Conservation (phyloP, 2,113 vertebrate genomes). For the Antennarius striatus region DNA sequence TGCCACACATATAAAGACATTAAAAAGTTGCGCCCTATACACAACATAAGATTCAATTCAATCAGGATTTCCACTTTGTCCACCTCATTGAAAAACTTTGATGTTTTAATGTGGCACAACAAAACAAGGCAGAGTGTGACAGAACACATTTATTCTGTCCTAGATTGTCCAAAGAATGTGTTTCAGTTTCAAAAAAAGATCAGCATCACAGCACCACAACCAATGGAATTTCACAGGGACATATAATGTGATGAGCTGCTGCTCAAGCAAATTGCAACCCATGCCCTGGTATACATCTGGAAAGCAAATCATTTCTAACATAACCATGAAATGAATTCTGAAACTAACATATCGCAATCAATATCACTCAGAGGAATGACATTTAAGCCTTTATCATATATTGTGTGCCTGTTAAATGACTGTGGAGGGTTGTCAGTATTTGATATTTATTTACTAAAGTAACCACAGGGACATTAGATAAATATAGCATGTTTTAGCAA, state of each 20-base stretch:
- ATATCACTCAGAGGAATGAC: no score
- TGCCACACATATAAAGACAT: slow-evolving; percentile 11
- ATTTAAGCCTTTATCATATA: no score
- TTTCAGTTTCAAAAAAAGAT: neutral
- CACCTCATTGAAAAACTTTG: neutral
- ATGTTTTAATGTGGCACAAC: neutral
- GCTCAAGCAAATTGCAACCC: no score
- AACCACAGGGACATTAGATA: neutral
- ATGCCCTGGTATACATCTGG: no score
- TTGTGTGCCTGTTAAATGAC: no score
- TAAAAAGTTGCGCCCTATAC: neutral
- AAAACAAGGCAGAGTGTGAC: neutral
- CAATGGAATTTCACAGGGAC: no score
- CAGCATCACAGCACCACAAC: no score
- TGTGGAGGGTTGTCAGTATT: neutral
- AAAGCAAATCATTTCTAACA: no score
- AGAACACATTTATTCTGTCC: neutral
- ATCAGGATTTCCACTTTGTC: neutral
- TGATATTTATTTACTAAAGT: neutral
- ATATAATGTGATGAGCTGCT: no score
- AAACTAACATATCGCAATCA: no score
- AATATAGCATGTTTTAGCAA: neutral
- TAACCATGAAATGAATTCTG: no score
- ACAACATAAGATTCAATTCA: neutral
- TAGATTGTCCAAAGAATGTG: neutral